Evolutionary conservation across 1,140 invertebrate genomes (phyloP).

Genomic region (Drosophila tristis): DNA sequence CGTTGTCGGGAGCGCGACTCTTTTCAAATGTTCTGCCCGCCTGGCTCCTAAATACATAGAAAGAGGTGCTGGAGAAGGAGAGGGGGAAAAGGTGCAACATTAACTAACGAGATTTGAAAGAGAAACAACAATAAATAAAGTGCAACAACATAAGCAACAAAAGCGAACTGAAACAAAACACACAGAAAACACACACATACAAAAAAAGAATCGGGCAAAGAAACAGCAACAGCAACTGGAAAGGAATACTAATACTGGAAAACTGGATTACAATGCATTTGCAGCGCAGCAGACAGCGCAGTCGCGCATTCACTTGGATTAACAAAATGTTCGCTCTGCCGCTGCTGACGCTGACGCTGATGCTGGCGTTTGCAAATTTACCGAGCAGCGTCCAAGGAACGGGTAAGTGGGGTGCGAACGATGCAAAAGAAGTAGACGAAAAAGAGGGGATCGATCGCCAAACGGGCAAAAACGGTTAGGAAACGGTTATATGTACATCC

Average conservation of each 20-base stretch:
- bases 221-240: constrained; percentile 49
- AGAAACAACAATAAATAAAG: not conserved
- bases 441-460: not conserved
- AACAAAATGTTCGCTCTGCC: constrained; percentile 69
- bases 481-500: not conserved
- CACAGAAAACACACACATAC: not conserved
- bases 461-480: not conserved
- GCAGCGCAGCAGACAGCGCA: constrained; percentile 74
- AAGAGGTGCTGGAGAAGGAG: constrained; percentile 13
- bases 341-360: constrained; percentile 63
- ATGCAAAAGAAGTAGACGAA: constrained; percentile 2
- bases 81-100: constrained; percentile 5
- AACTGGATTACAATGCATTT: constrained; percentile 77
- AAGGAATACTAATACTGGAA: constrained; percentile 64
- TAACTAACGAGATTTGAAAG: constrained; percentile 5
- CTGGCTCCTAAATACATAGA: constrained; percentile 52
- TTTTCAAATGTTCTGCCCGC: constrained; percentile 47
- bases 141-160: constrained; percentile 13
- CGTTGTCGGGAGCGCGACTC: constrained; percentile 57
- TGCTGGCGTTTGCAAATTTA: constrained; percentile 43
- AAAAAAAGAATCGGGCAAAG: constrained; percentile 12
- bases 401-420: constrained; percentile 57
- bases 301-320: constrained; percentile 71
- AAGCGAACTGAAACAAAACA: constrained; percentile 7
- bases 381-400: constrained; percentile 65